Evolutionary conservation across 1,140 invertebrate genomes (phyloP).

Genomic region (Rhopalosiphum maidis): DNA sequence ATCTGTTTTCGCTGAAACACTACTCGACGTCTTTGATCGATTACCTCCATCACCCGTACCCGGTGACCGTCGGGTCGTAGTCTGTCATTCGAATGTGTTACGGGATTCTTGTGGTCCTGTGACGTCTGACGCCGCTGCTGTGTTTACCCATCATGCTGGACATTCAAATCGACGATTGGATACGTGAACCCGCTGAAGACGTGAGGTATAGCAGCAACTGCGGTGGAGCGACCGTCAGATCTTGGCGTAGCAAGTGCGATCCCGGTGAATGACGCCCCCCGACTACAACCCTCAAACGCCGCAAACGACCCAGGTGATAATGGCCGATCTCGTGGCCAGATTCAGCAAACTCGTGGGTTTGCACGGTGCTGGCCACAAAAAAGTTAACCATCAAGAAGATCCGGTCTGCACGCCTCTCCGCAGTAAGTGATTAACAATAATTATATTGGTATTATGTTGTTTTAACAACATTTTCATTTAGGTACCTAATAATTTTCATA

Average conservation of each 20-base stretch:
- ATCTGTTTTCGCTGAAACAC: neutral
- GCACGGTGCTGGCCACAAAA: conserved; percentile 27
- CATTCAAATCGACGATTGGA: conserved; percentile 52
- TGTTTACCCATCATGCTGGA: conserved; percentile 34
- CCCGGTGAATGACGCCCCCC: conserved; percentile 51
- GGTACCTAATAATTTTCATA: neutral
- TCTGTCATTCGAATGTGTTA: conserved; percentile 47
- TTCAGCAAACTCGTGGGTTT: conserved; percentile 2
- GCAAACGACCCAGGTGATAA: conserved; percentile 56
- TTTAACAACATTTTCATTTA: neutral
- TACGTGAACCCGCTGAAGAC: conserved; percentile 45
- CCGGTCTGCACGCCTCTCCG: conserved; percentile 38
- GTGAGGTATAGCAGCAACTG: conserved; percentile 31
- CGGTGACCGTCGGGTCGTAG: neutral
- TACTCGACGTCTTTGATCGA: neutral
- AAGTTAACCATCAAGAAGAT: conserved; percentile 3
- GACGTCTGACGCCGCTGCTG: neutral
- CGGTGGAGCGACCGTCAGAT: conserved; percentile 45
- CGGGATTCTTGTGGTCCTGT: conserved; percentile 37
- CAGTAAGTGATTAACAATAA: neutral
- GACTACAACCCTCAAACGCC: conserved; percentile 13
- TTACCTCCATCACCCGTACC: no score
- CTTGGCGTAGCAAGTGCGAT: conserved; percentile 50
- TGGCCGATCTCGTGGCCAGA: conserved; percentile 42
- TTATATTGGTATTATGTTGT: neutral